Evolutionary conservation across 2,888 invertebrate genomes (phyloP).

Genomic region (Cotesia congregata): DNA sequence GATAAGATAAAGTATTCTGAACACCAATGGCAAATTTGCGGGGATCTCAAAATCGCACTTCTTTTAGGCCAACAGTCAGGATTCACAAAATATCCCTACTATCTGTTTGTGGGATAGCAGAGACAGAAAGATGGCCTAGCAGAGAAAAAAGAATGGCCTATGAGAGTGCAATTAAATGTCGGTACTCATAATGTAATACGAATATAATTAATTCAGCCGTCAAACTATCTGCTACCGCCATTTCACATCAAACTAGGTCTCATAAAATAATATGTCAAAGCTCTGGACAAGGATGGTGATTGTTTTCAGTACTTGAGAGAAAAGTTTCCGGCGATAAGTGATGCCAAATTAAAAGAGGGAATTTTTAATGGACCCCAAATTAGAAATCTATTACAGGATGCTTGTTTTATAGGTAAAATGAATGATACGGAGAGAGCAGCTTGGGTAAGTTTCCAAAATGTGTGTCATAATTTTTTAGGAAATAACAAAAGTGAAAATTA

Average conservation of each 20-base stretch:
- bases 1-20: constrained; percentile 47
- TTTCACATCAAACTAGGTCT: constrained; percentile 30
- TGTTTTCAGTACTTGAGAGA: constrained; percentile 29
- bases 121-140: constrained; percentile 34
- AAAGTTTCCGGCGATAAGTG: constrained; percentile 17
- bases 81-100: constrained; percentile 1
- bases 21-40: constrained; percentile 50
- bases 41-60: background rate
- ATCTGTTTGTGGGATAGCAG: constrained; percentile 24
- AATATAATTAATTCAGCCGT: constrained; percentile 24
- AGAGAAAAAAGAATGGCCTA: constrained; percentile 24
- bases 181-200: constrained; percentile 30
- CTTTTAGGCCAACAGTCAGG: background rate
- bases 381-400: constrained; percentile 21
- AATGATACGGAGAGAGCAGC: constrained; percentile 24
- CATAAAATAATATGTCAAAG: constrained; percentile 35
- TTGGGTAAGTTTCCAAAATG: constrained; percentile 26
- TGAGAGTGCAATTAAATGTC: constrained; percentile 21
- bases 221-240: constrained; percentile 22
- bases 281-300: constrained; percentile 18
- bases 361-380: constrained; percentile 31
- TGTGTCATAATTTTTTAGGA: constrained; percentile 24
- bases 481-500: constrained; percentile 35
- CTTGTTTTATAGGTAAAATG: constrained; percentile 18
- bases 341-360: constrained; percentile 27